These are phyloP conservation scores for Amniataba percoides DNA, from an alignment of 2,797 vertebrate species.

Conservation along the genomic window DNA sequence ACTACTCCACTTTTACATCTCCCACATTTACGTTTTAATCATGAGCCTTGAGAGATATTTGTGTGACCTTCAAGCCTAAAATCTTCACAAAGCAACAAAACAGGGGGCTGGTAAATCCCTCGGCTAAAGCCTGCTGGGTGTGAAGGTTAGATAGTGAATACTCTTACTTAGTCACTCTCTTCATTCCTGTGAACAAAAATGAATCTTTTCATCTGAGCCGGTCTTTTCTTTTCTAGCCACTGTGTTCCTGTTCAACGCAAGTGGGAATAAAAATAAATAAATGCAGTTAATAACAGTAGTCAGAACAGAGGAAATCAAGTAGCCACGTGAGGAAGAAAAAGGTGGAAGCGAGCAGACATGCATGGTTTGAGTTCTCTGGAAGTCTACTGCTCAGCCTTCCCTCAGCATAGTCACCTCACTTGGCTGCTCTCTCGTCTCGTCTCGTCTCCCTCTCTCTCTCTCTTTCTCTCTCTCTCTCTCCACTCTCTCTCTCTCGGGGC, in stretches of 20 bases:
- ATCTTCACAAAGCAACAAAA: conserved; percentile 69
- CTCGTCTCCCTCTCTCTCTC: conserved; percentile 64
- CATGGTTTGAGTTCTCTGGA: conserved; percentile 63
- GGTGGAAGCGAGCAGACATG: conserved; percentile 54
- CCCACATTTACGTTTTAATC: conserved; percentile 62
- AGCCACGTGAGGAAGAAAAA: conserved; percentile 40
- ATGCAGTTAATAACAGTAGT: conserved; percentile 27
- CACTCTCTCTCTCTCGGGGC: conserved; percentile 87
- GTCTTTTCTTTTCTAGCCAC: conserved; percentile 15
- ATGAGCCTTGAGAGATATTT: conserved; percentile 50
- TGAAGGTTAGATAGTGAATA: conserved; percentile 78
- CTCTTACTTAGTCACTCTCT: conserved; percentile 38
- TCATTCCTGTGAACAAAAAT: conserved; percentile 56
- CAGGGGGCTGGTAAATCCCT: conserved; percentile 65
- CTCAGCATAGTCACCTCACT: conserved; percentile 90
- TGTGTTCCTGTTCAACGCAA: conserved; percentile 9
- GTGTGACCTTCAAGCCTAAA: conserved; percentile 72
- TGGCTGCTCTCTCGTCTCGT: conserved; percentile 66
- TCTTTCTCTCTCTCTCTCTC: conserved; percentile 65
- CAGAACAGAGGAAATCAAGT: conserved; percentile 39
- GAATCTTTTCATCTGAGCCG: conserved; percentile 47
- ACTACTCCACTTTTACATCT: conserved; percentile 43
- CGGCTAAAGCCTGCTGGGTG: conserved; percentile 65
- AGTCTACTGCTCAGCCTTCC: conserved; percentile 89
- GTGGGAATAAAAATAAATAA: conserved; percentile 32